phyloP scores from a whole-genome alignment of 2,113 vertebrate species.

The Mustela nigripes region DNA sequence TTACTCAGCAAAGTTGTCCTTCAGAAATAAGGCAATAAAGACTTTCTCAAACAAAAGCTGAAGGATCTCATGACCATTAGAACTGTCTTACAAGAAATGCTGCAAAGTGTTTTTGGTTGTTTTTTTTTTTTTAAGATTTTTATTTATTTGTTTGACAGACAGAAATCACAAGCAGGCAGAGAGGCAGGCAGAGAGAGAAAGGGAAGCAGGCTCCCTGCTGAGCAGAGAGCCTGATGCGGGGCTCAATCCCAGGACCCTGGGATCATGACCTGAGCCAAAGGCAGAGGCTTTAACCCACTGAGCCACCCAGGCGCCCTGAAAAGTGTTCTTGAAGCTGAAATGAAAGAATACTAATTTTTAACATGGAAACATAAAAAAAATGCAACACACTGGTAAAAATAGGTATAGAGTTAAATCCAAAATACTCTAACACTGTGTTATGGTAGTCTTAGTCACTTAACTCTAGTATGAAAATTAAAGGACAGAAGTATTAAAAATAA shows the following conservation, averaged over 20 bases:
- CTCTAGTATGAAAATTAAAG: background rate
- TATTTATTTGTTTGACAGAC: no score
- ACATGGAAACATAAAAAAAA: background rate
- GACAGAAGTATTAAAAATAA: slow-evolving; percentile 22
- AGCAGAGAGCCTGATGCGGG: no score
- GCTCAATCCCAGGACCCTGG: no score
- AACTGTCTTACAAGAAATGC: background rate
- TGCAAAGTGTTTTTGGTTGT: background rate
- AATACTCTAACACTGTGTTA: background rate
- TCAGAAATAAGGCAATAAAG: background rate
- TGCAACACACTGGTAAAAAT: background rate
- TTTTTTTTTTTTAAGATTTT: no score
- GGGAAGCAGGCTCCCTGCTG: no score
- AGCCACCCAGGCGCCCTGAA: background rate
- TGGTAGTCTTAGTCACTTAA: background rate
- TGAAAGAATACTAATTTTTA: background rate
- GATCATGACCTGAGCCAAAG: no score
- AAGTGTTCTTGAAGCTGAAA: background rate
- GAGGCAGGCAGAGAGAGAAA: no score
- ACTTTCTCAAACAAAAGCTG: background rate
- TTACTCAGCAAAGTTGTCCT: background rate
- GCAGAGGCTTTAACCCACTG: no score
- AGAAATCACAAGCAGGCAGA: no score
- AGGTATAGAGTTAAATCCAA: background rate
- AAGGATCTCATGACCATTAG: background rate